Evolutionary conservation across 2,888 invertebrate genomes (phyloP).

Genomic region (Aspidiotus rigidus): DNA sequence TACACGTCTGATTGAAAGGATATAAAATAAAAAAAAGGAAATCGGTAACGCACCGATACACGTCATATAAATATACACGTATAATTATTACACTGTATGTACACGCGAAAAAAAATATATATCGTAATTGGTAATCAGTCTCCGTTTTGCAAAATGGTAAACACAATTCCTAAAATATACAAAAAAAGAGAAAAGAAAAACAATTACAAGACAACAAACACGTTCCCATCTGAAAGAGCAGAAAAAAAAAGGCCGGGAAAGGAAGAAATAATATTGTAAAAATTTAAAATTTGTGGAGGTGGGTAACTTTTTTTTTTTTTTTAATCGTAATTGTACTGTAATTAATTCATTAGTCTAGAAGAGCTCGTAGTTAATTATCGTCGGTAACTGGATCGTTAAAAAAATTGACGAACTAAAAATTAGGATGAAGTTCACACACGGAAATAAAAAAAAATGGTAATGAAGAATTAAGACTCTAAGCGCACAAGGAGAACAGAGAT

Average conservation of each 20-base stretch:
- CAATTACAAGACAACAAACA: slow-evolving; percentile 12
- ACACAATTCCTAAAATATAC: slow-evolving; percentile 18
- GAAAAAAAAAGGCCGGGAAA: slow-evolving; percentile 15
- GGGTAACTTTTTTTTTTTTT: slow-evolving; percentile 20
- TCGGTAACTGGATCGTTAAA: too few relatives aligned
- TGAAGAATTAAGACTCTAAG: too few relatives aligned
- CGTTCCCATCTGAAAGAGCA: slow-evolving; percentile 9
- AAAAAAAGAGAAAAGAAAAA: slow-evolving; percentile 4
- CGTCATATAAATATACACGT: background rate
- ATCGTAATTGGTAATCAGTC: slow-evolving; percentile 31
- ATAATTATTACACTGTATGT: slow-evolving; percentile 2
- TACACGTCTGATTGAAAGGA: background rate
- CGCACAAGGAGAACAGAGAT: too few relatives aligned
- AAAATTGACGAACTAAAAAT: too few relatives aligned
- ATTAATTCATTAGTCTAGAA: too few relatives aligned
- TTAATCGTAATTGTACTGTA: background rate
- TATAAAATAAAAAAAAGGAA: background rate
- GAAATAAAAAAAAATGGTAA: too few relatives aligned
- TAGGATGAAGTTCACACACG: too few relatives aligned
- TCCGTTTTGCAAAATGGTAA: slow-evolving; percentile 31
- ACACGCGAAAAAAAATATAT: slow-evolving; percentile 10
- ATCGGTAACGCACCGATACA: background rate
- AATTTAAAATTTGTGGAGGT: slow-evolving; percentile 11
- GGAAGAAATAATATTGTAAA: slow-evolving; percentile 5
- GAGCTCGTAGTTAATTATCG: too few relatives aligned